phyloP scores from a whole-genome alignment of 2,888 invertebrate species.

The Aricia artaxerxes region DNA sequence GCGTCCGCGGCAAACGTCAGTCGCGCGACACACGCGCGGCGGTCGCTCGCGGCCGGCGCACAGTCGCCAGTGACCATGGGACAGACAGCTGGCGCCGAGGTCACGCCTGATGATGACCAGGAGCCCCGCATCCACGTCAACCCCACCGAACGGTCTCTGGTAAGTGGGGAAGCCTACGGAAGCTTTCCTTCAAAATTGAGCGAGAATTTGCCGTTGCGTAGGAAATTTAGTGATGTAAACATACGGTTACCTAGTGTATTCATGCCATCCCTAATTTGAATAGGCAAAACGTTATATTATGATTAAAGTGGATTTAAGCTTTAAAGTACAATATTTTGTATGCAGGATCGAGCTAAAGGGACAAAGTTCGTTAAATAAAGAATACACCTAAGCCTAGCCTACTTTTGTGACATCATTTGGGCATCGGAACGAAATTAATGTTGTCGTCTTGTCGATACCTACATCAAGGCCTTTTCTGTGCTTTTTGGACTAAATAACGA shows the following conservation, averaged over 20 bases:
- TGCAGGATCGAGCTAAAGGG: neutral
- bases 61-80: conserved; percentile 63
- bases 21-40: conserved; percentile 73
- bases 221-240: neutral
- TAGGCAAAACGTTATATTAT: no score
- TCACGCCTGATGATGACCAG: conserved; percentile 74
- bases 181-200: neutral
- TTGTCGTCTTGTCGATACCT: neutral
- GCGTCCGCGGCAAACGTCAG: conserved; percentile 61
- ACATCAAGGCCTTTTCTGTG: neutral
- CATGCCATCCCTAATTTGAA: no score
- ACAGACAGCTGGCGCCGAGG: conserved; percentile 76
- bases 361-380: neutral
- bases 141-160: conserved; percentile 77
- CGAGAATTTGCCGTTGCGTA: neutral
- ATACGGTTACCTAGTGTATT: neutral
- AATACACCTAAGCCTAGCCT: neutral
- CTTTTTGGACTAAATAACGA: neutral
- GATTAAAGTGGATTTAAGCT: neutral
- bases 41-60: conserved; percentile 75
- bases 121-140: conserved; percentile 77
- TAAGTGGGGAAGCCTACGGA: conserved; percentile 51
- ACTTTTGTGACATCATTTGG: conserved; percentile 6
- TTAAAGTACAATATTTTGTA: neutral
- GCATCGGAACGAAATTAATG: neutral